A percentile compares a stretch with the other conserved stretches of the same genome.
Conservation (phyloP, 1,140 invertebrate genomes). For the Dendrolimus kikuchii region DNA sequence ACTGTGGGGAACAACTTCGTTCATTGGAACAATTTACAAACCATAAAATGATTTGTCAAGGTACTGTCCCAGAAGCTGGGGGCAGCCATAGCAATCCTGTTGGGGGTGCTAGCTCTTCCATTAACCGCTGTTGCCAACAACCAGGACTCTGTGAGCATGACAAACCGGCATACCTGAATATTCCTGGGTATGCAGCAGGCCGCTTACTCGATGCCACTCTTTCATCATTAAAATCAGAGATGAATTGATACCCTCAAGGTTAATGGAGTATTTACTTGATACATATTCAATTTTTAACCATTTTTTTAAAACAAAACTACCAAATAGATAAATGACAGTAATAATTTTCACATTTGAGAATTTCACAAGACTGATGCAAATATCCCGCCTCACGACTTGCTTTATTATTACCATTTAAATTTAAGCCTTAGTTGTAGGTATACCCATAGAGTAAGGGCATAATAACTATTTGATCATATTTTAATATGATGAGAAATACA, state of each 20-base stretch:
- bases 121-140: constrained; percentile 61
- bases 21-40: constrained; percentile 68
- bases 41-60: constrained; percentile 63
- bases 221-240: constrained; percentile 64
- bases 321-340: constrained; percentile 61
- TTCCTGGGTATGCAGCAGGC: constrained; percentile 61
- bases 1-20: constrained; percentile 67
- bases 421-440: constrained; percentile 58
- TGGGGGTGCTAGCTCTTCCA: constrained; percentile 15
- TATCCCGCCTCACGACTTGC: constrained; percentile 72
- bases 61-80: constrained; percentile 36
- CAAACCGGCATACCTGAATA: constrained; percentile 68
- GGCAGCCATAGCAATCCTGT: constrained; percentile 26
- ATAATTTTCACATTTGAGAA: constrained; percentile 66
- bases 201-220: constrained; percentile 63
- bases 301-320: constrained; percentile 62
- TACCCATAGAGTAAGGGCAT: constrained; percentile 38
- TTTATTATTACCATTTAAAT: constrained; percentile 71
- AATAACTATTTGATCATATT: constrained; percentile 41
- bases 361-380: constrained; percentile 72
- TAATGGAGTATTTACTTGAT: constrained; percentile 29
- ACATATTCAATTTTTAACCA: constrained; percentile 23
- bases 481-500: constrained; percentile 19
- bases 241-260: constrained; percentile 57
- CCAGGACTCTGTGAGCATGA: constrained; percentile 69